phyloP scores from a whole-genome alignment of 2,888 invertebrate species.

The Balanococcus diminutus region DNA sequence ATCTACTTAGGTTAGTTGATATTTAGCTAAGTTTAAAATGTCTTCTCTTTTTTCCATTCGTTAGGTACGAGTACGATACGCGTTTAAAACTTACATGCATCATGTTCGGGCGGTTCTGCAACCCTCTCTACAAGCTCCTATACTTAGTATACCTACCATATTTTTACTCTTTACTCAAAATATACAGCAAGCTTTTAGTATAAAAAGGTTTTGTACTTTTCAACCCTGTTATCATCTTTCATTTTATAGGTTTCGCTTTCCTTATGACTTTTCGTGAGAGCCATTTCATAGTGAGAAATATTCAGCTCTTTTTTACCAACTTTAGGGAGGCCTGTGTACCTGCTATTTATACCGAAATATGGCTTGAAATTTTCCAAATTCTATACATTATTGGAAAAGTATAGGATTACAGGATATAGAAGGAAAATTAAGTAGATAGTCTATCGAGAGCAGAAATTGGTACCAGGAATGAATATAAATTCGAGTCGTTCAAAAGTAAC shows the following conservation, averaged over 20 bases:
- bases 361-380: no score
- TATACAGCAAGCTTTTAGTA: background rate
- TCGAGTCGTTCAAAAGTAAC: no score
- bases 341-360: no score
- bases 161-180: background rate
- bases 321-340: background rate
- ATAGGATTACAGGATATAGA: no score
- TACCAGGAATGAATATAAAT: no score
- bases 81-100: background rate
- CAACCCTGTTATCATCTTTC: background rate
- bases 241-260: background rate
- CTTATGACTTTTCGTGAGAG: background rate
- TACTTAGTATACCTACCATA: background rate
- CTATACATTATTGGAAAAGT: no score
- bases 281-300: background rate
- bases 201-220: background rate
- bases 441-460: no score
- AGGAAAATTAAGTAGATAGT: no score
- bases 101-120: background rate
- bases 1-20: no score
- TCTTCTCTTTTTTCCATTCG: background rate
- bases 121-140: no score
- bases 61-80: no score
- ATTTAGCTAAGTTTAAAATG: background rate
- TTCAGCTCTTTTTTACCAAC: background rate